Percentiles rank a stretch among this genome's conserved stretches.
These are phyloP conservation scores for Gobio occitaniae DNA, from an alignment of 2,797 vertebrate genomes.

Conservation along the genomic window DNA sequence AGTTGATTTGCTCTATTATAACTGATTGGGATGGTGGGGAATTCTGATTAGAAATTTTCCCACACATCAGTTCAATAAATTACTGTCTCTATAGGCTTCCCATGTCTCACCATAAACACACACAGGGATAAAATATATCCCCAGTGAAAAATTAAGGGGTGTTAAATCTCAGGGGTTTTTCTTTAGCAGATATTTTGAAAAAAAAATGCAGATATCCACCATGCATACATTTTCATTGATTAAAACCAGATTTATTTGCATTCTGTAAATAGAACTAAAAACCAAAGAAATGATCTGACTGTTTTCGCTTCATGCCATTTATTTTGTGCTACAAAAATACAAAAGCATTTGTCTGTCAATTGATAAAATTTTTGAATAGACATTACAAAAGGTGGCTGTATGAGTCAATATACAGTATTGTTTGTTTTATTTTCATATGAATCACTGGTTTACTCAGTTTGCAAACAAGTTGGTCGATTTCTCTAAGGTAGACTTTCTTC, in stretches of 20 bases:
- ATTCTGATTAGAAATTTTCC: not conserved
- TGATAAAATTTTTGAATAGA: not conserved
- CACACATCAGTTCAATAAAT: not conserved
- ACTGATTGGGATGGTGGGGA: conserved; percentile 5
- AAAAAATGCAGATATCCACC: not conserved
- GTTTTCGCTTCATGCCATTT: not conserved
- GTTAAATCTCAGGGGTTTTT: not conserved
- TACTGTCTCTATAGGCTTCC: not conserved
- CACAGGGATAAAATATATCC: not conserved
- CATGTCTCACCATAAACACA: not conserved
- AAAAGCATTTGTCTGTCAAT: not conserved
- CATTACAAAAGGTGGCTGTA: not conserved
- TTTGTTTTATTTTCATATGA: not conserved
- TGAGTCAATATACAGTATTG: not conserved
- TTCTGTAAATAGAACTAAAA: not conserved
- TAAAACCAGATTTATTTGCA: not conserved
- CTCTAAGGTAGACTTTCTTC: not conserved
- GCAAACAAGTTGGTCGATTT: not conserved
- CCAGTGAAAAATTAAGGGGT: not conserved
- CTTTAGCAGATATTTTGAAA: not conserved
- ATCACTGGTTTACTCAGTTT: not conserved
- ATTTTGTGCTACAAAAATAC: not conserved
- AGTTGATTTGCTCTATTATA: conserved; percentile 4
- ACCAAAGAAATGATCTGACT: not conserved
- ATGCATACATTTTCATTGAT: not conserved